phyloP scores from a whole-genome alignment of 2,113 vertebrate species.

The Otocyon megalotis region DNA sequence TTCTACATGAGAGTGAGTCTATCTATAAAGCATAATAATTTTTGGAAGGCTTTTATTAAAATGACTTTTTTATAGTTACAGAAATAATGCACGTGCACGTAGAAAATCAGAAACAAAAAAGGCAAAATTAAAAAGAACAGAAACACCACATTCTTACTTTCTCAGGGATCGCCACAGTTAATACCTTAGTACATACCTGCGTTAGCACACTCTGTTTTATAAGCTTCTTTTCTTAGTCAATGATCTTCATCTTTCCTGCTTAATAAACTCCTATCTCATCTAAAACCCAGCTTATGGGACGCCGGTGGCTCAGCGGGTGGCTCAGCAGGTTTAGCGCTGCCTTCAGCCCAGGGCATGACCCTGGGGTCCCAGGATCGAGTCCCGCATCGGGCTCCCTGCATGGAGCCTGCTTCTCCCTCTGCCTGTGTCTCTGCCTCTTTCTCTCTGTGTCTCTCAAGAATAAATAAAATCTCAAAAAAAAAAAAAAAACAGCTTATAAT shows the following conservation, averaged over 20 bases:
- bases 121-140: neutral
- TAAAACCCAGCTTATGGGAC: neutral
- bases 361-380: no score
- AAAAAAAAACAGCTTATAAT: neutral
- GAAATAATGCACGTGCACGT: neutral
- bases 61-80: neutral
- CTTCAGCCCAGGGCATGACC: no score
- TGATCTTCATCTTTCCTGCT: neutral
- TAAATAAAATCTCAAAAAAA: no score
- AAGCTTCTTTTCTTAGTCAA: conserved; percentile 56
- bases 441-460: no score
- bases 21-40: neutral
- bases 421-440: no score
- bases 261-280: neutral
- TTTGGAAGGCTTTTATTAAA: neutral
- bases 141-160: neutral
- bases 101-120: neutral
- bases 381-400: no score
- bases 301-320: no score
- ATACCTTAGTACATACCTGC: neutral
- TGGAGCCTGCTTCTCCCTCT: no score
- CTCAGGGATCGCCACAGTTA: neutral
- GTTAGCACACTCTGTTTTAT: neutral
- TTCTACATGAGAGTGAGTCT: neutral
- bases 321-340: no score